Conservation (phyloP, 2,888 invertebrate genomes). For the Molorchus minor region DNA sequence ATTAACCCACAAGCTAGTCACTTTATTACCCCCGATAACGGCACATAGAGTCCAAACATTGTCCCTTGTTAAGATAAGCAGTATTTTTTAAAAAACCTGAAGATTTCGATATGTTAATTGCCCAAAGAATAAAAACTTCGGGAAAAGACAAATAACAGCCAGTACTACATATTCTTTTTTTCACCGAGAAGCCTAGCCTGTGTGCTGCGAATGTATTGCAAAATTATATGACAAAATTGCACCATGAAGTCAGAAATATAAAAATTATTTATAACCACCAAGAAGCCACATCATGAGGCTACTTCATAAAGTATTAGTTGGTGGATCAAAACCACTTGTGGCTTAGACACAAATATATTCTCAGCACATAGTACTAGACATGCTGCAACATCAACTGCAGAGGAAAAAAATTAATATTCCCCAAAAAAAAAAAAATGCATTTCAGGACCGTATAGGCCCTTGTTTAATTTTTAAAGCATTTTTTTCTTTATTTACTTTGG, state of each 20-base stretch:
- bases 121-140: neutral
- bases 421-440: too few relatives aligned
- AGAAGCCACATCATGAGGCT: too few relatives aligned
- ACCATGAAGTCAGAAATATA: neutral
- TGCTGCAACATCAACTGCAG: neutral
- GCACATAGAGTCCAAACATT: neutral
- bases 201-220: neutral
- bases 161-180: neutral
- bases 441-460: too few relatives aligned
- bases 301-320: neutral
- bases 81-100: neutral
- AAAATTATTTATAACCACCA: neutral
- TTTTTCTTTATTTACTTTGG: too few relatives aligned
- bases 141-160: neutral
- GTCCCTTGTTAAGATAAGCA: neutral
- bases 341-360: neutral
- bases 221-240: neutral
- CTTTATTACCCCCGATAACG: neutral
- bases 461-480: too few relatives aligned
- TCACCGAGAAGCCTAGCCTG: neutral
- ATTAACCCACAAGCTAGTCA: neutral
- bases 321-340: neutral
- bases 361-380: neutral
- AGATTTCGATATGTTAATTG: neutral
- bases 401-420: too few relatives aligned